Conservation (phyloP, 2,888 invertebrate species). For the Epirrhoe tristata region DNA sequence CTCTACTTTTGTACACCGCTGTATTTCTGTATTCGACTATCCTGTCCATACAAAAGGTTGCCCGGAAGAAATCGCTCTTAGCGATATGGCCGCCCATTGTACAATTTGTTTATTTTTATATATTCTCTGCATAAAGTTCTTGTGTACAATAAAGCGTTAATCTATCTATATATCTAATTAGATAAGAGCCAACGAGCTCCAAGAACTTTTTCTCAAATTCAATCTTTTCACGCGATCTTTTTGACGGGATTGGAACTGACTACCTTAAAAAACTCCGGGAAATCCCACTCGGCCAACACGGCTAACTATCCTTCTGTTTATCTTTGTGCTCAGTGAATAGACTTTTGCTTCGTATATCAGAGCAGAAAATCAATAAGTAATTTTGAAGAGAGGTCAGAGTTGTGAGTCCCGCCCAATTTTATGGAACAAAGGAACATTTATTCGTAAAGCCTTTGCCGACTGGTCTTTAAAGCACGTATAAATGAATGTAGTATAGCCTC, state of each 20-base stretch:
- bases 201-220: too few relatives aligned
- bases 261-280: neutral
- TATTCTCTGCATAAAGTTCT: too few relatives aligned
- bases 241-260: neutral
- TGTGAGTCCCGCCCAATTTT: constrained; percentile 8
- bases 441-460: neutral
- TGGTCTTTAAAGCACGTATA: neutral
- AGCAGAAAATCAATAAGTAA: constrained; percentile 22
- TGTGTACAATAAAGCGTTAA: too few relatives aligned
- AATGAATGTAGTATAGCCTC: neutral
- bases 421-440: neutral
- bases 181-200: too few relatives aligned
- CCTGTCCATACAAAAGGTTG: too few relatives aligned
- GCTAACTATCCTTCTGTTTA: neutral
- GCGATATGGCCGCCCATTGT: too few relatives aligned
- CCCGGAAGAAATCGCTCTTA: too few relatives aligned
- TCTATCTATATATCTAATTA: too few relatives aligned
- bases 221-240: neutral
- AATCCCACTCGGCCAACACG: neutral
- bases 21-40: too few relatives aligned
- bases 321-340: neutral
- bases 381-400: constrained; percentile 15
- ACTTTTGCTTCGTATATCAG: constrained; percentile 1
- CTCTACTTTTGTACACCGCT: too few relatives aligned
- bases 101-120: too few relatives aligned